A percentile compares a stretch with the other conserved stretches of the same genome.
These are phyloP conservation scores for Microtus ochrogaster DNA, from an alignment of 2,113 vertebrate genomes.

Conservation along the genomic window DNA sequence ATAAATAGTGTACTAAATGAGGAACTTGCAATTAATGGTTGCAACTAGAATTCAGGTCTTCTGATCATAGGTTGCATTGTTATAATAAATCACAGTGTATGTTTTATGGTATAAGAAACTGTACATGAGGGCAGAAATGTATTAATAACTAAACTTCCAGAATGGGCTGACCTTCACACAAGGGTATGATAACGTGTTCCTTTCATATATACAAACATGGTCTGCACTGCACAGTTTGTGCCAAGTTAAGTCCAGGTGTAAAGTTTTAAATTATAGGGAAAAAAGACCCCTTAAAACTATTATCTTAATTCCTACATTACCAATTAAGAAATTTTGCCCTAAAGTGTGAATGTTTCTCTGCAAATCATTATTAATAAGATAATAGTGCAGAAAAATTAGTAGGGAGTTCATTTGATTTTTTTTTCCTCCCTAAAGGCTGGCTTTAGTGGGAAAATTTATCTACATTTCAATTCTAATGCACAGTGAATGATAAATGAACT, in stretches of 20 bases:
- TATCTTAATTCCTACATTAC: constrained; percentile 59
- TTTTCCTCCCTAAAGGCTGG: constrained; percentile 54
- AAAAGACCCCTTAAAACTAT: not conserved
- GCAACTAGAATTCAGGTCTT: not conserved
- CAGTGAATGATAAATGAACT: constrained; percentile 79
- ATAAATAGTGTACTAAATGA: not conserved
- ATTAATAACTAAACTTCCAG: not conserved
- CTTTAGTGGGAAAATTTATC: constrained; percentile 76
- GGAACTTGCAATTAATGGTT: not conserved
- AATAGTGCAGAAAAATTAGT: constrained; percentile 73
- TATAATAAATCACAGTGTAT: not conserved
- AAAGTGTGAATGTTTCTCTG: constrained; percentile 64
- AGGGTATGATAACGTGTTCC: not conserved
- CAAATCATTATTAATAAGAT: constrained; percentile 77
- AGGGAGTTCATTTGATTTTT: constrained; percentile 72
- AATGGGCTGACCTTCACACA: not conserved
- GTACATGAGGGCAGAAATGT: not conserved
- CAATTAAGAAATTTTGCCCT: constrained; percentile 72
- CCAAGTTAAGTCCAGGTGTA: constrained; percentile 50
- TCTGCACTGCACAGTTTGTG: not conserved
- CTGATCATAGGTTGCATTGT: not conserved
- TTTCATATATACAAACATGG: constrained; percentile 13
- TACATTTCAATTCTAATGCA: constrained; percentile 70
- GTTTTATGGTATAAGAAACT: not conserved
- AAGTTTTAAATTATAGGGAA: constrained; percentile 55